Base-by-base conservation (phyloP, 2,113 vertebrate species). In the Thunnus maccoyii region DNA sequence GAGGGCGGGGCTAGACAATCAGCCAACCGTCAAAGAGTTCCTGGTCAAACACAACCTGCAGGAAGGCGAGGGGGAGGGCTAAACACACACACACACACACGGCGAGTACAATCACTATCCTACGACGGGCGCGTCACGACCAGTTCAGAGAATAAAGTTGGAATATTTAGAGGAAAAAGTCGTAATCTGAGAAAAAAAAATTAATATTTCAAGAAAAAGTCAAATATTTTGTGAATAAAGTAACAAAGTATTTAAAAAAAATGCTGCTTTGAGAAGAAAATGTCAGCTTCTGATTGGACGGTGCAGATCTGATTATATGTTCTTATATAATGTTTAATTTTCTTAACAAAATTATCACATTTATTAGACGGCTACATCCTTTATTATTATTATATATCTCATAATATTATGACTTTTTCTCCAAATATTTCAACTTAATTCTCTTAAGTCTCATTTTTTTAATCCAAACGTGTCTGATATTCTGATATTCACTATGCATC, bases 1-100 rank as follows among this genome's bases (percentile, higher is more conserved):
- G 0, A 92, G 96, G 56, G 86, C 83, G 0, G 94, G 90, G 27
- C 67, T 94, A 14, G 95, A 91, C 1, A 96, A 93, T 76, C 96
- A 94, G 54, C 96, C 95, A 5, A 94, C 94, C 20, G 88, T 99
- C 41, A 98, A 96, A 86, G 97, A 99, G 87, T 94, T 95, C 70
- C 92, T 99, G 13, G 93, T 98, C 80, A 97, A 96, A 87, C 96
- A 97, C 85, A 86, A 93, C 16, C 89, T 99, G 87, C 94, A 95
- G 76, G 94, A 95, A 52, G 69, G 72, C 0, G 92, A 94, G 51
- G 86, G 69, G 16, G 86, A 92, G 20, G 30, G 17, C 25, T 84
- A 86, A 70, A 69, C n/a, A 22, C 55, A 57, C 71, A 36, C 56
- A 60, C 61, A 9, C 36, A 41, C 36, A 41, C 36, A 9, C 14